phyloP scores from a whole-genome alignment of 2,888 invertebrate species.

The Mystacides longicornis region DNA sequence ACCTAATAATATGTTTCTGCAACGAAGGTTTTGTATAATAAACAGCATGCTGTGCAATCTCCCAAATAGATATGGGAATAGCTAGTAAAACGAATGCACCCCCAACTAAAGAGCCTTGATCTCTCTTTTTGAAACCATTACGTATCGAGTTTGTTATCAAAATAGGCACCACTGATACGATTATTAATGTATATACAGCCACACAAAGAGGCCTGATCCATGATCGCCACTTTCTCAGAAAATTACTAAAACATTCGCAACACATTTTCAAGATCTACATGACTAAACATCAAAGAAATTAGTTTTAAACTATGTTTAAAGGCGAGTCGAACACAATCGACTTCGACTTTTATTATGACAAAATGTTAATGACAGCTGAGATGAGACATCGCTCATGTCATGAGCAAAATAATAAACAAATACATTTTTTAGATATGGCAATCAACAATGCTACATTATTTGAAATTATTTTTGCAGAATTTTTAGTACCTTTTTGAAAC shows the following conservation, averaged over 20 bases:
- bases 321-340: too few species aligned
- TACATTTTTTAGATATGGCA: too few species aligned
- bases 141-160: constrained; percentile 72
- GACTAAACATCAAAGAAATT: too few species aligned
- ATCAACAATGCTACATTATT: too few species aligned
- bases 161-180: constrained; percentile 77
- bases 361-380: too few species aligned
- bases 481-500: too few species aligned
- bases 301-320: too few species aligned
- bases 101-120: constrained; percentile 76
- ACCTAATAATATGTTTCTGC: constrained; percentile 92
- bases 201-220: constrained; percentile 87
- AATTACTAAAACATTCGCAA: constrained; percentile 35
- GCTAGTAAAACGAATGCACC: constrained; percentile 89
- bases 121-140: constrained; percentile 69
- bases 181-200: constrained; percentile 68
- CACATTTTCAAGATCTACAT: constrained; percentile 34
- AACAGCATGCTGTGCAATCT: constrained; percentile 89
- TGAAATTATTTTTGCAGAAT: too few species aligned
- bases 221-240: constrained; percentile 63
- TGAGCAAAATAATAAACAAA: too few species aligned
- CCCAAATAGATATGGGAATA: constrained; percentile 88
- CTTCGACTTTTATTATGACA: too few species aligned
- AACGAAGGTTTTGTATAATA: constrained; percentile 87
- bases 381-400: too few species aligned